Percentiles rank a stretch among this genome's conserved stretches.
phyloP scores from a whole-genome alignment of 2,797 vertebrate species.

The Acrossocheilus wenchowensis region DNA sequence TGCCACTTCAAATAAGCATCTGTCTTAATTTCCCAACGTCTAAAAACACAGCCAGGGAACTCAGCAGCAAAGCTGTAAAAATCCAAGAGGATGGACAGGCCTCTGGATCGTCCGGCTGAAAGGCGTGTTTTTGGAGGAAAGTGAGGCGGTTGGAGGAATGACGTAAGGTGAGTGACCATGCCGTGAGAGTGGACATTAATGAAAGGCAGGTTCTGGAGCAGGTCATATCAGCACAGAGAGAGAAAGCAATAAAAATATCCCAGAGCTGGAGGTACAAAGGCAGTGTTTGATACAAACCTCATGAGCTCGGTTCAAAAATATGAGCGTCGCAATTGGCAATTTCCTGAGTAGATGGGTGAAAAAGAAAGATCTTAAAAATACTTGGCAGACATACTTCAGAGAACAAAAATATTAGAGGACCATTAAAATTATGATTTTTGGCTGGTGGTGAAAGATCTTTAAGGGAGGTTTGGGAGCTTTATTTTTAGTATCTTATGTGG shows the following conservation, averaged over 20 bases:
- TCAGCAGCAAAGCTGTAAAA: not conserved
- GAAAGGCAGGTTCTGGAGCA: constrained; percentile 39
- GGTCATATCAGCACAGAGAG: constrained; percentile 38
- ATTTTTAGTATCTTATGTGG: not conserved
- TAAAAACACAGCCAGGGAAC: constrained; percentile 39
- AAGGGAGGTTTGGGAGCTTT: not conserved
- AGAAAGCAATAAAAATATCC: constrained; percentile 36
- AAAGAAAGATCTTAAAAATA: constrained; percentile 18
- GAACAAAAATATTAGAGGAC: not conserved
- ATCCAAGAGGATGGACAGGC: constrained; percentile 5
- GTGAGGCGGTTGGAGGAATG: constrained; percentile 28
- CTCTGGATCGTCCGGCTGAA: constrained; percentile 23
- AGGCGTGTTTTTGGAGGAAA: constrained; percentile 35
- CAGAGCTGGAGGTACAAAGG: constrained; percentile 43
- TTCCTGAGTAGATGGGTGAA: constrained; percentile 52
- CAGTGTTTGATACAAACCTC: constrained; percentile 50
- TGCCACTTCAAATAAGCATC: constrained; percentile 54
- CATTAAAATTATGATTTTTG: not conserved
- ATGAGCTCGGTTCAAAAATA: constrained; percentile 42
- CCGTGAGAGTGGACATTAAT: constrained; percentile 22
- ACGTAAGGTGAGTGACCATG: constrained; percentile 24
- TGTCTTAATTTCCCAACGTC: constrained; percentile 43
- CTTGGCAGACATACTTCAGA: not conserved
- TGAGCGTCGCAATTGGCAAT: constrained; percentile 34
- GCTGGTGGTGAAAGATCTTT: not conserved